Percentiles rank a stretch among this genome's conserved stretches.
Conservation (phyloP, 2,113 vertebrate genomes). For the Phainopepla nitens region DNA sequence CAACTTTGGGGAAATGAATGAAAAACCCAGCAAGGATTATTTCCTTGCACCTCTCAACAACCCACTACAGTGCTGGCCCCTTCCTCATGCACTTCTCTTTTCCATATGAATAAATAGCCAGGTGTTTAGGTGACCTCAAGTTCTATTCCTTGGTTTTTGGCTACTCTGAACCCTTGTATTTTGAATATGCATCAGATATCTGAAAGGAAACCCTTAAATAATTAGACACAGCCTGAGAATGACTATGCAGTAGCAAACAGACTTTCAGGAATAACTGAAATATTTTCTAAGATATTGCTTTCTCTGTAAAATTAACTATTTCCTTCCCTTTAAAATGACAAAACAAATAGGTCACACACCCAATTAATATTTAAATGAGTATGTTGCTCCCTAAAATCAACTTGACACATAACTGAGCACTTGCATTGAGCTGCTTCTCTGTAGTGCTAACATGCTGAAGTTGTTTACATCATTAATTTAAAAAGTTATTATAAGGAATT, state of each 20-base stretch:
- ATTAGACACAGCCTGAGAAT: not conserved
- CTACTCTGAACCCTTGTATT: not conserved
- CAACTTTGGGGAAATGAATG: not conserved
- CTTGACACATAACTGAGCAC: not conserved
- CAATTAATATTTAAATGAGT: not conserved
- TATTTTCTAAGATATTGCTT: not conserved
- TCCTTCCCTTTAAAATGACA: not conserved
- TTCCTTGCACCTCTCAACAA: not conserved
- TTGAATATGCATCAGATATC: not conserved
- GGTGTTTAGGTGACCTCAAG: not conserved
- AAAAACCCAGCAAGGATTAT: not conserved
- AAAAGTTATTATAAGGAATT: conserved; percentile 33
- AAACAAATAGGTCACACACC: not conserved
- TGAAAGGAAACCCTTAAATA: not conserved
- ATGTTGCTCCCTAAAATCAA: not conserved
- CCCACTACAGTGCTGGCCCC: not conserved
- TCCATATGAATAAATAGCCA: not conserved
- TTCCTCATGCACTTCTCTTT: not conserved
- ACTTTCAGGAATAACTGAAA: not conserved
- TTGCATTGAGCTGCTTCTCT: not conserved
- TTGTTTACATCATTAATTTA: conserved; percentile 24
- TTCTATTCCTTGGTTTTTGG: not conserved
- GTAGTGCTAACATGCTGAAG: not conserved
- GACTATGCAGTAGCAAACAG: not conserved
- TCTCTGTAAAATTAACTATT: not conserved